phyloP scores from a whole-genome alignment of 1,140 invertebrate species.

The Stegodyphus mimosarum region DNA sequence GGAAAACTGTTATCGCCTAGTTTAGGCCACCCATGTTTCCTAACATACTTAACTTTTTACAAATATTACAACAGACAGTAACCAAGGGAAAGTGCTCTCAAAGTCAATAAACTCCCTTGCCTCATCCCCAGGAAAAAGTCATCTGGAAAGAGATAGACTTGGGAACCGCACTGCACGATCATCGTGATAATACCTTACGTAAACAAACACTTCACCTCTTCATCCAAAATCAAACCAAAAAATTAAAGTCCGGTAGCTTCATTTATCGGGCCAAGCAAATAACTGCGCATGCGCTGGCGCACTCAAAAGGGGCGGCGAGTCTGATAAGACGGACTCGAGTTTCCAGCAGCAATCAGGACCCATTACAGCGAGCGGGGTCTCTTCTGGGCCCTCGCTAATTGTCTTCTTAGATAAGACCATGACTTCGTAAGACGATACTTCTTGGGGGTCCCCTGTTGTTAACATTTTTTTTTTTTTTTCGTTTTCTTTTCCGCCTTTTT shows the following conservation, averaged over 20 bases:
- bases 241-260: not conserved
- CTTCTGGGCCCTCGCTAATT: slow-evolving; percentile 29
- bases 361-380: slow-evolving; percentile 20
- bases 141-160: too few relatives aligned
- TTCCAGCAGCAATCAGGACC: slow-evolving; percentile 29
- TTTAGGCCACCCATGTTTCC: too few relatives aligned
- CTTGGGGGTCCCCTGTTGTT: not conserved
- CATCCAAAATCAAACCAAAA: not conserved
- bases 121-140: too few relatives aligned
- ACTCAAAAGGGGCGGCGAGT: not conserved
- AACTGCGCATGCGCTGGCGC: not conserved
- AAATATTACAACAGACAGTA: too few relatives aligned
- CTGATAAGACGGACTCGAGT: slow-evolving; percentile 31
- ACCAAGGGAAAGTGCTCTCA: too few relatives aligned
- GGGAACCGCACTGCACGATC: not conserved
- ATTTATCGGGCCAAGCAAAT: not conserved
- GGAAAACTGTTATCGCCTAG: too few relatives aligned
- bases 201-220: slow-evolving; percentile 7
- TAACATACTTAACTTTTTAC: too few relatives aligned
- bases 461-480: not conserved
- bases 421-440: slow-evolving; percentile 27
- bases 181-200: slow-evolving; percentile 14
- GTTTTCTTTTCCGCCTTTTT: not conserved
- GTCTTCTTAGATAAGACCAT: slow-evolving; percentile 29
- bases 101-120: too few relatives aligned